Evolutionary conservation across 2,113 vertebrate species (phyloP), one percentile per base, ranked within the genome.

Genomic region (Austrofundulus limnaeus): DNA sequence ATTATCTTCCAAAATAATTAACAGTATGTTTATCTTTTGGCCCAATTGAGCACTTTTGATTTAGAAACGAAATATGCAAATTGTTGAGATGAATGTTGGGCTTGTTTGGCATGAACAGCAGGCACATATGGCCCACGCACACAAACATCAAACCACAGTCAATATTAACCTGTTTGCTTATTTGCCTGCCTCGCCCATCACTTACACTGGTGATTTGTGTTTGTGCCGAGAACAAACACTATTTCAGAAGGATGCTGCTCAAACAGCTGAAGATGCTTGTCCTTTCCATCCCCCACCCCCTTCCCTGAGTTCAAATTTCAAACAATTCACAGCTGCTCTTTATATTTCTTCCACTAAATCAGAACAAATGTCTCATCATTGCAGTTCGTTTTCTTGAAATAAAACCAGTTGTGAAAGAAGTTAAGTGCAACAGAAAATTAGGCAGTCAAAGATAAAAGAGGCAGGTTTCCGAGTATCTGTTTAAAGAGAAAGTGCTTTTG

Each of bases 211-310:
- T 70, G 80, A 83, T 84, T 92, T 92, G 91, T 91, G 90, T 84
- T 82, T 84, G 75, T 82, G 90, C 55, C 70, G 88, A 92, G 78
- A 87, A 84, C 89, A 93, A 95, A 94, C 92, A 93, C 6, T 12
- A 74, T 76, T 88, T 87, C 82, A 78, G 80, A 88, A 76, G 71
- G 87, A 80, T 68, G 21, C 65, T 75, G 76, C 73, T 83, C 79
- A 80, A 89, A 76, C 89, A 89, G 79, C 87, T 92, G 90, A 92
- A 90, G 92, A 92, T 86, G 90, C 90, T 91, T 87, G 87, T 82
- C 70, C 79, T 78, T 77, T 63, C 68, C 38, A 23, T 64, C 70
- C 56, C 66, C 75, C 65, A 52, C 78, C 80, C 72, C 74, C 5
- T 16, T 77, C 72, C 74, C 5, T 12, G 75, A 82, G 86, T 81